Evolutionary conservation across 1,140 invertebrate species (phyloP).

Genomic region (Neodiprion virginianus): DNA sequence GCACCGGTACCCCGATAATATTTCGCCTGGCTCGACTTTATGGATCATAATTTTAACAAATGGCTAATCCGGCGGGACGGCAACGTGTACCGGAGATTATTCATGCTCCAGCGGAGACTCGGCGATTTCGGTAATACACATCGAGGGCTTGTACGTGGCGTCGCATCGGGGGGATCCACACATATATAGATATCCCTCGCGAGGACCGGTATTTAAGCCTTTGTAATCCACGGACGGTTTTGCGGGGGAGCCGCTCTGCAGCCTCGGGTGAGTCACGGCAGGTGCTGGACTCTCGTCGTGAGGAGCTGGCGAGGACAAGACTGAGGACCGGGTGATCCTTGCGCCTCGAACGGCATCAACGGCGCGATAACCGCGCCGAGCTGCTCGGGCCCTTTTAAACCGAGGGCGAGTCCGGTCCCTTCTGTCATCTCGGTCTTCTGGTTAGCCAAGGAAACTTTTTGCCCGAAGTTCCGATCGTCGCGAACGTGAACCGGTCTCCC

Average conservation of each 20-base stretch:
- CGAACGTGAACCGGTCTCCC: neutral
- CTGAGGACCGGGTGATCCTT: conserved; percentile 25
- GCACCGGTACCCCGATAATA: too few relatives aligned
- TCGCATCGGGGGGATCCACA: too few relatives aligned
- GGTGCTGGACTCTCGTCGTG: conserved; percentile 34
- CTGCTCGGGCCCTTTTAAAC: neutral
- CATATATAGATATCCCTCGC: conserved; percentile 38
- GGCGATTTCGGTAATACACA: conserved; percentile 15
- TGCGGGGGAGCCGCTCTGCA: conserved; percentile 48
- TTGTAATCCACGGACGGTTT: conserved; percentile 52
- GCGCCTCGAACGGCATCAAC: neutral
- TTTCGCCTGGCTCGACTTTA: conserved; percentile 27
- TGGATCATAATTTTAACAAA: conserved; percentile 39
- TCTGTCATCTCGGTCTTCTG: neutral
- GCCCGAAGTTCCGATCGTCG: conserved; percentile 4
- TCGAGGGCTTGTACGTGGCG: neutral
- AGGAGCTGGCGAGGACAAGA: conserved; percentile 15
- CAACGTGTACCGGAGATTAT: conserved; percentile 21
- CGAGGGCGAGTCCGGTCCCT: neutral
- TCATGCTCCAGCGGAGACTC: conserved; percentile 20
- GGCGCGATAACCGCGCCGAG: neutral
- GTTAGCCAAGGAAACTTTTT: neutral
- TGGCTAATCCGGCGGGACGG: conserved; percentile 38
- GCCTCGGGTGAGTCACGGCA: conserved; percentile 52
- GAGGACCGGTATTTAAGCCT: conserved; percentile 51